A percentile compares a stretch with the other conserved stretches of the same genome.
These are phyloP conservation scores for Choristoneura fumiferana DNA, from an alignment of 1,140 invertebrate species.

Conservation along the genomic window DNA sequence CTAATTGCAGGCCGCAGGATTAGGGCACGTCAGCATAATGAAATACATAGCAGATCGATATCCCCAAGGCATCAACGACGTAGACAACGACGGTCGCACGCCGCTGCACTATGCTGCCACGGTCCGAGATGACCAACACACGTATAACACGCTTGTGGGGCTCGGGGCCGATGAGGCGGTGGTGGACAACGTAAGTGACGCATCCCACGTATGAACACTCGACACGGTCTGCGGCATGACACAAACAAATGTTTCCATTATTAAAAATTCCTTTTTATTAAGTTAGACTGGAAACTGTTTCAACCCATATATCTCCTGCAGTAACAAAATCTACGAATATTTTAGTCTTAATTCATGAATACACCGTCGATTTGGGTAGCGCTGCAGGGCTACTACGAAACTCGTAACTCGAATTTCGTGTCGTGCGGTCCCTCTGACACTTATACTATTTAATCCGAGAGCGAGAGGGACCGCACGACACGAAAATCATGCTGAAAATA, in stretches of 20 bases:
- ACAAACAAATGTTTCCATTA: slow-evolving; percentile 3
- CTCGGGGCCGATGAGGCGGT: slow-evolving; percentile 88
- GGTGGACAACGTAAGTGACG: slow-evolving; percentile 87
- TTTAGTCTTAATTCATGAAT: too few species aligned
- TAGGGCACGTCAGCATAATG: slow-evolving; percentile 85
- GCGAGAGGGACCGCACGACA: too few species aligned
- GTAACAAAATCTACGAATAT: too few species aligned
- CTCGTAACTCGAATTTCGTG: too few species aligned
- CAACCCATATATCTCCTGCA: too few species aligned
- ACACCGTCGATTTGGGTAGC: too few species aligned
- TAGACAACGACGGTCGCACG: slow-evolving; percentile 91
- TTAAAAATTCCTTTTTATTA: too few species aligned
- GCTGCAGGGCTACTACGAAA: too few species aligned
- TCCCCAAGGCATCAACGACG: slow-evolving; percentile 82
- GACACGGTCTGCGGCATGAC: background rate
- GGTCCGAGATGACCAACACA: slow-evolving; percentile 83
- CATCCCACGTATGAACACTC: background rate
- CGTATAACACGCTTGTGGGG: slow-evolving; percentile 86
- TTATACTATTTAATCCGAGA: too few species aligned
- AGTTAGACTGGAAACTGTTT: too few species aligned
- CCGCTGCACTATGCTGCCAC: slow-evolving; percentile 94
- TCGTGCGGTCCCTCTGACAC: too few species aligned
- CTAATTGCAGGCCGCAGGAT: slow-evolving; percentile 85
- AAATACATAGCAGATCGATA: slow-evolving; percentile 86
- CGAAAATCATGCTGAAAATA: too few species aligned